Evolutionary conservation across 2,113 vertebrate species (phyloP).

Genomic region (Nesogale talazaci): DNA sequence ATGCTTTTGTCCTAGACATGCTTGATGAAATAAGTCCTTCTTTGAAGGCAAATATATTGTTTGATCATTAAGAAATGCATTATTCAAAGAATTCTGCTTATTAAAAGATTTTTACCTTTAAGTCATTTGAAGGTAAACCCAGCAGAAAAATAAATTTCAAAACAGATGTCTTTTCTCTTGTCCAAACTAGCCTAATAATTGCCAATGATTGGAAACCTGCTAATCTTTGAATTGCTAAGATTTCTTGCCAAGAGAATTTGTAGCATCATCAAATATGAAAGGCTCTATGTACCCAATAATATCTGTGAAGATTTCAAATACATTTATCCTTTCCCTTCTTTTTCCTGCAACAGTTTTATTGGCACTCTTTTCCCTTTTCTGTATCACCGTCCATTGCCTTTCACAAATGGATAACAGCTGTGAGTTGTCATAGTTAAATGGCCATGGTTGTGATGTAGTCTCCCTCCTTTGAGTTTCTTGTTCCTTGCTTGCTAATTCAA

Average conservation of each 20-base stretch:
- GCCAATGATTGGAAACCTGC: not conserved
- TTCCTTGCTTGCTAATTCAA: not conserved
- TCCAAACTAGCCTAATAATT: conserved; percentile 40
- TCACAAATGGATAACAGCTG: conserved; percentile 26
- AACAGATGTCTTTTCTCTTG: not conserved
- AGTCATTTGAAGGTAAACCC: not conserved
- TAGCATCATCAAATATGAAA: conserved; percentile 51
- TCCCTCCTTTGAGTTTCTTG: not conserved
- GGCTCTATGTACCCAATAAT: not conserved
- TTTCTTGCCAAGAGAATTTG: not conserved
- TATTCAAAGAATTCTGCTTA: conserved; percentile 48
- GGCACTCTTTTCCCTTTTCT: not conserved
- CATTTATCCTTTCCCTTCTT: conserved; percentile 26
- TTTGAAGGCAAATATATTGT: conserved; percentile 18
- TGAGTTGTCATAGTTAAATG: conserved; percentile 45
- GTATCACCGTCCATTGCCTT: conserved; percentile 40
- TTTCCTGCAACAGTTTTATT: too few relatives aligned
- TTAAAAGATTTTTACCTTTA: conserved; percentile 45
- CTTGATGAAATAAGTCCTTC: conserved; percentile 22
- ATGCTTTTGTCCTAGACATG: not conserved
- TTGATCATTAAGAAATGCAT: conserved; percentile 41
- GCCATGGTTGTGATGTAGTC: conserved; percentile 7
- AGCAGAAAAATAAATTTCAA: conserved; percentile 38
- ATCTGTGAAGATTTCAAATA: conserved; percentile 1
- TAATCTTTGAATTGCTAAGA: not conserved